Conservation (phyloP, 2,888 invertebrate species). For the Myopa tessellatipennis region DNA sequence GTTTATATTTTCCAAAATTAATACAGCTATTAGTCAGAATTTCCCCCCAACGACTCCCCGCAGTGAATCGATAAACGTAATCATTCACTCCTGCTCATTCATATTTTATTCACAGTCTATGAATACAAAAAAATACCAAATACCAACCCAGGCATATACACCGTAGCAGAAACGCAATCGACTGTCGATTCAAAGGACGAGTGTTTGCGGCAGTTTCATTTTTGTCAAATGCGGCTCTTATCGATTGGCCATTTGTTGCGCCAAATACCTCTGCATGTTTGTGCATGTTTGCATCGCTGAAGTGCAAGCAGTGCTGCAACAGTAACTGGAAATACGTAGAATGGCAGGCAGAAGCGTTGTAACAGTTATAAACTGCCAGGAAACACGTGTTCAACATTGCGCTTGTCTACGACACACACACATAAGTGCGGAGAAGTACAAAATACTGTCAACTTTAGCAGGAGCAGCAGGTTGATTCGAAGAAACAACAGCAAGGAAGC, state of each 20-base stretch:
- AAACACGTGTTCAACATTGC: constrained; percentile 32
- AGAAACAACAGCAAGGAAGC: background rate
- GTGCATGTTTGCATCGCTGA: background rate
- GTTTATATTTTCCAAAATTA: too few species aligned
- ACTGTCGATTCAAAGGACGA: constrained; percentile 14
- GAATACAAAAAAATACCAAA: too few species aligned
- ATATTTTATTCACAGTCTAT: too few species aligned
- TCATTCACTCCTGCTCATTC: too few species aligned
- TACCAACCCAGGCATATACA: too few species aligned
- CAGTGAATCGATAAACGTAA: too few species aligned
- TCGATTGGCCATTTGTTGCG: constrained; percentile 45
- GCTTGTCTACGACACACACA: constrained; percentile 19
- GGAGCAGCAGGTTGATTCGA: constrained; percentile 6
- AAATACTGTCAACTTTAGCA: background rate
- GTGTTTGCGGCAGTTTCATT: constrained; percentile 16
- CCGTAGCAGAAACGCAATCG: too few species aligned
- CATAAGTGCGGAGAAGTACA: background rate
- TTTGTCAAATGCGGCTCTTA: constrained; percentile 28
- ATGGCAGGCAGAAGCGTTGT: background rate
- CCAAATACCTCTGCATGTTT: constrained; percentile 1
- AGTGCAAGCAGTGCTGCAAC: background rate
- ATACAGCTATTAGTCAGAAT: too few species aligned
- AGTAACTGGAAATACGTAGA: constrained; percentile 9
- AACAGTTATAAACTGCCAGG: constrained; percentile 16
- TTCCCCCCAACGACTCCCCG: too few species aligned